Base-by-base conservation (phyloP, 2,888 invertebrate species). In the Bombyx huttoni region DNA sequence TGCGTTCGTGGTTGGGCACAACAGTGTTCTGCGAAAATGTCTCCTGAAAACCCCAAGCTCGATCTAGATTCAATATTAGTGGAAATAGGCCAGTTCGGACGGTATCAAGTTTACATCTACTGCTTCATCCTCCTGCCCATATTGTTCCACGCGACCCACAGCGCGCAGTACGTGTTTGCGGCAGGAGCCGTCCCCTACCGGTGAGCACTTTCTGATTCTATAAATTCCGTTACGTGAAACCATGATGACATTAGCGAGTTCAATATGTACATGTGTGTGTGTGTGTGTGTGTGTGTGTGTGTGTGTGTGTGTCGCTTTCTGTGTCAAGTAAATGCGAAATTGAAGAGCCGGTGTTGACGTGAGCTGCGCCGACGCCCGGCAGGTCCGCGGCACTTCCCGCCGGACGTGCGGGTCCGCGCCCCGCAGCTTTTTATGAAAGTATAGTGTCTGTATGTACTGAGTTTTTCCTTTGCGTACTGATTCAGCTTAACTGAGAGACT, bases 101-200 rank as follows among this genome's bases (percentile, higher is more conserved):
- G 63, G 48, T 87, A 81, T 70, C 87, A 87, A 57, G 49, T 87
- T 51, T 10, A 54, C 54, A 83, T 75, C 68, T 86, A 78, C 57
- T 47, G 57, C 34, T 58, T 84, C 64, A 60, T 80, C 51, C 72
- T 79, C 9, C 34, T 82, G 52, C 61, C 67, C 3, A 65, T 67
- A 33, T 75, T 63, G 52, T 58, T 67, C 35, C 75, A 78, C 1
- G 72, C 84, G 0, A 46, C 77, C 8, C 79, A 84, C 58, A 75
- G 63, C 47, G 71, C 69, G 64, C 86, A 81, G 69, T 87, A 81
- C 56, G 73, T 87, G 53, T 86, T 87, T 66, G 62, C 85, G 33
- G 85, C 84, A 0, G 86, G 68, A 0, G 81, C 85, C 34, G 81
- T 85, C 34, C 68, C 74, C 0, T 84, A 86, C 78, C 81, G 86